phyloP scores from a whole-genome alignment of 2,113 vertebrate genomes.

The Sorex araneus region DNA sequence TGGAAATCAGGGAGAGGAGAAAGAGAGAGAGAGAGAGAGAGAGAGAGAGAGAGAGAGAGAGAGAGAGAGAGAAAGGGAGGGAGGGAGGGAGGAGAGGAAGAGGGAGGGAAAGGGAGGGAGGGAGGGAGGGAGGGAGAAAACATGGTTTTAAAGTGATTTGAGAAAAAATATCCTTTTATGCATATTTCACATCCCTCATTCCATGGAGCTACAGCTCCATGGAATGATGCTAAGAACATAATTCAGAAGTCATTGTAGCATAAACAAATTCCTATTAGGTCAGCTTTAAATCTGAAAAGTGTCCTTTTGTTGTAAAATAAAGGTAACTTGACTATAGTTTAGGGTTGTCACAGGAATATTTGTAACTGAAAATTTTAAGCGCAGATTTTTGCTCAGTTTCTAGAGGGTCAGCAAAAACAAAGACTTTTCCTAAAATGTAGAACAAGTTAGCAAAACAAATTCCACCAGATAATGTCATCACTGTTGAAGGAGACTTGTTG shows the following conservation, averaged over 20 bases:
- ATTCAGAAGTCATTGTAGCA: neutral
- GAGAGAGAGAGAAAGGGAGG: too few species aligned
- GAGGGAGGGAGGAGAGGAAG: neutral
- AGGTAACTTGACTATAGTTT: neutral
- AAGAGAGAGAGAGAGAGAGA: too few species aligned
- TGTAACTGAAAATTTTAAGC: neutral
- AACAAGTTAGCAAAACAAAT: neutral
- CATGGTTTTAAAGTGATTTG: conserved; percentile 46
- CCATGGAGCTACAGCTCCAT: neutral
- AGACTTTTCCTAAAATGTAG: neutral
- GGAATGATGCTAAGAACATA: neutral
- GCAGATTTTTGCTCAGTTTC: neutral
- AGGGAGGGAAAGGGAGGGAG: too few species aligned
- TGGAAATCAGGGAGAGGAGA: neutral
- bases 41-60: too few species aligned
- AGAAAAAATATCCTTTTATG: conserved; percentile 15
- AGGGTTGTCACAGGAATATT: neutral
- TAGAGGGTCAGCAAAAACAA: neutral
- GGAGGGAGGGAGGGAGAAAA: neutral
- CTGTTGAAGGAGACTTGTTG: neutral
- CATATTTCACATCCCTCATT: conserved; percentile 13
- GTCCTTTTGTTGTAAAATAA: neutral
- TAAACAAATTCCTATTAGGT: neutral
- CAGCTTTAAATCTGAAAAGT: neutral
- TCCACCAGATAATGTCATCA: neutral